Conservation (phyloP, 2,888 invertebrate species). For the Eurytoma californica region DNA sequence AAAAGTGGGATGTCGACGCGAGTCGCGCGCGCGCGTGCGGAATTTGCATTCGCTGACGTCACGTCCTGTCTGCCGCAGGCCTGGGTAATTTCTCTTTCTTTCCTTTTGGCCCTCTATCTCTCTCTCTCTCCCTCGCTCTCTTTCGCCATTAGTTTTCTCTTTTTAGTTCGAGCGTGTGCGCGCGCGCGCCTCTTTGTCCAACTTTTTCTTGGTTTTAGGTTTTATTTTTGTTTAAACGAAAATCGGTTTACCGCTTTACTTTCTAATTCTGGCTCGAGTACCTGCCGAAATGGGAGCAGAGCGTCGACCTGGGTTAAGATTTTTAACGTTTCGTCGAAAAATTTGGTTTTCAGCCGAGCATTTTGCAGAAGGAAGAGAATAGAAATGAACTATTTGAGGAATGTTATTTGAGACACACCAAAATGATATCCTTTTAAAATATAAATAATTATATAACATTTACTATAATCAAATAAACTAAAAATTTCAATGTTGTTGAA, state of each 20-base stretch:
- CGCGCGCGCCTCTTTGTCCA: no score
- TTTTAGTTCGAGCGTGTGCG: not conserved
- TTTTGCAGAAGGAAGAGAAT: no score
- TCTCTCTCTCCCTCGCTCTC: not conserved
- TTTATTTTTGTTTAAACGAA: not conserved
- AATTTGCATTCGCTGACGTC: slow-evolving; percentile 69
- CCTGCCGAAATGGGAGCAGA: slow-evolving; percentile 8
- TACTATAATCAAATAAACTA: no score
- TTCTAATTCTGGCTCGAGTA: slow-evolving; percentile 29
- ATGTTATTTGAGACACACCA: no score
- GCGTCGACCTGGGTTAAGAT: slow-evolving; percentile 8
- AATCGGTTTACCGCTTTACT: slow-evolving; percentile 35
- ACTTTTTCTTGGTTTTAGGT: no score
- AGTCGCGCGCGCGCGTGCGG: slow-evolving; percentile 48
- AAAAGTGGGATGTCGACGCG: slow-evolving; percentile 62
- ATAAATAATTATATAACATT: no score
- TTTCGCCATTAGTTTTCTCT: not conserved
- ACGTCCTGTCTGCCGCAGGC: slow-evolving; percentile 60
- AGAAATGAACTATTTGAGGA: no score
- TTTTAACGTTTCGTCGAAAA: not conserved
- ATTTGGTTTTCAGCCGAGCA: no score
- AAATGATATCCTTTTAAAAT: no score
- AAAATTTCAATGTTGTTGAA: no score
- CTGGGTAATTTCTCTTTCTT: slow-evolving; percentile 40
- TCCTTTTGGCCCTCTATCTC: not conserved